These are phyloP conservation scores for Theristicus caerulescens DNA, from an alignment of 2,113 vertebrate genomes.

Conservation along the genomic window DNA sequence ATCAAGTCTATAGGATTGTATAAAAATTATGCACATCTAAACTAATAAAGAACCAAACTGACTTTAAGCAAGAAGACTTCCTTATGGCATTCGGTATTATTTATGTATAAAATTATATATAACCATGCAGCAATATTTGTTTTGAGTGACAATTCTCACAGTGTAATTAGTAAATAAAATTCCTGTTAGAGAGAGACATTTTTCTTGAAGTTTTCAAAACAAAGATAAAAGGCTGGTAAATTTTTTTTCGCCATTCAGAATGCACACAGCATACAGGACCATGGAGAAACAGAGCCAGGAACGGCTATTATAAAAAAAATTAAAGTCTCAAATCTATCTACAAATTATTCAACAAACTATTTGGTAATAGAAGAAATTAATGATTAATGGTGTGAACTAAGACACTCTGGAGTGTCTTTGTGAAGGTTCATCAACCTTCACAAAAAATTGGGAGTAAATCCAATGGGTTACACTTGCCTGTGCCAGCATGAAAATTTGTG, in stretches of 20 bases:
- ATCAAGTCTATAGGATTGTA: background rate
- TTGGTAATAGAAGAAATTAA: background rate
- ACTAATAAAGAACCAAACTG: background rate
- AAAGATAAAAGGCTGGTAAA: background rate
- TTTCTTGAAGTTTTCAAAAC: background rate
- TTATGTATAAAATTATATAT: background rate
- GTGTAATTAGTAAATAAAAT: background rate
- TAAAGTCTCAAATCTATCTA: background rate
- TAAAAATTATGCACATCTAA: background rate
- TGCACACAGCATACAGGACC: background rate
- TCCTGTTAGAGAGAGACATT: background rate
- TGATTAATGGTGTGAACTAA: rapidly evolving
- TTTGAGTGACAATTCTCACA: background rate
- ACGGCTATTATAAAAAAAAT: background rate
- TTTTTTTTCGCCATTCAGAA: background rate
- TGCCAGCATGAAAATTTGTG: background rate
- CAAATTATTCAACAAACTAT: background rate
- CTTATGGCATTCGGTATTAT: background rate
- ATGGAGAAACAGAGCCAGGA: background rate
- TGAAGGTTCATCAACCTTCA: background rate
- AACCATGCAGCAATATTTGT: background rate
- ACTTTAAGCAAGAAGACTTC: background rate
- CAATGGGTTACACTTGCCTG: background rate
- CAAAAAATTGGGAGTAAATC: background rate
- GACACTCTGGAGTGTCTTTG: background rate